These are phyloP conservation scores for Procambarus clarkii DNA, from an alignment of 1,140 invertebrate genomes.

Conservation along the genomic window DNA sequence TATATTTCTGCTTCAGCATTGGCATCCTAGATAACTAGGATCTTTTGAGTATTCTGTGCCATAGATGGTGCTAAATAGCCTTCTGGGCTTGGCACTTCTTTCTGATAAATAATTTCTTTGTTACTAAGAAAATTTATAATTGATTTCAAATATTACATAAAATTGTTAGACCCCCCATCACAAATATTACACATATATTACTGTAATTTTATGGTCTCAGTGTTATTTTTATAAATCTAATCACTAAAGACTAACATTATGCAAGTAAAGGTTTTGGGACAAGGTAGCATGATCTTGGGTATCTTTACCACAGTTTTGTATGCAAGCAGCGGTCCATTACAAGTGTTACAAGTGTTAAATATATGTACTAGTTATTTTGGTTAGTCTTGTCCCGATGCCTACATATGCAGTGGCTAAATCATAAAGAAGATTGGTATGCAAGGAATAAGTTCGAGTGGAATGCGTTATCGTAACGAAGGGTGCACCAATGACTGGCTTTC, in stretches of 20 bases:
- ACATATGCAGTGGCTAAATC: constrained; percentile 18
- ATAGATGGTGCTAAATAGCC: too few species aligned
- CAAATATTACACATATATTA: constrained; percentile 28
- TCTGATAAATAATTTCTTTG: neutral
- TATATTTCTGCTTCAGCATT: too few species aligned
- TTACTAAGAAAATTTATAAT: neutral
- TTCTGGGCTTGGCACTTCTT: neutral
- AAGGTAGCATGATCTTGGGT: neutral
- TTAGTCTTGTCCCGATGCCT: constrained; percentile 12
- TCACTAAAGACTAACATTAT: constrained; percentile 15
- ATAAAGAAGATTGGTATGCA: constrained; percentile 31
- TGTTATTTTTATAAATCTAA: constrained; percentile 57
- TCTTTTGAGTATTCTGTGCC: too few species aligned
- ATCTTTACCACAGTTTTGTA: constrained; percentile 6
- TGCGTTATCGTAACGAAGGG: neutral
- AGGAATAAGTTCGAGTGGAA: neutral
- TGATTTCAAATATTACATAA: neutral
- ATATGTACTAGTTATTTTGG: constrained; percentile 7
- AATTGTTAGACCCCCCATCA: neutral
- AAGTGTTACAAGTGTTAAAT: neutral
- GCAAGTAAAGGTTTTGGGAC: neutral
- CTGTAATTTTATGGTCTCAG: constrained; percentile 31
- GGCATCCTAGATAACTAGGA: too few species aligned
- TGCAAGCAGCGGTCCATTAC: neutral
- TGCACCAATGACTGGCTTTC: neutral